These are phyloP conservation scores for Ceyx cyanopectus DNA, from an alignment of 2,113 vertebrate genomes.

Conservation along the genomic window DNA sequence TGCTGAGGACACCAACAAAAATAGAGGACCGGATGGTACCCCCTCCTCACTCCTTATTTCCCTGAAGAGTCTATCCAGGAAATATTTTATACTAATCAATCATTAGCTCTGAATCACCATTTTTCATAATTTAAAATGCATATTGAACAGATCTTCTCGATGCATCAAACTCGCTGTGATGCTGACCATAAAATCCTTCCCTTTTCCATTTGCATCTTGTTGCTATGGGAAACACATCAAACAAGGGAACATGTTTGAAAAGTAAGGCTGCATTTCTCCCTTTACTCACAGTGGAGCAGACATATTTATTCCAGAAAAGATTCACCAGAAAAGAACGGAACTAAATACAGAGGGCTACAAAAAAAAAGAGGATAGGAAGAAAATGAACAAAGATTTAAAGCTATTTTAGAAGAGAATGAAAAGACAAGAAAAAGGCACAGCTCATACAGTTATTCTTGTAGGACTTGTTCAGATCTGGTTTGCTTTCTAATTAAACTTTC, in stretches of 20 bases:
- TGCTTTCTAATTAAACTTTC: constrained; percentile 23
- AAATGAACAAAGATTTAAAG: background rate
- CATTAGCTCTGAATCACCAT: background rate
- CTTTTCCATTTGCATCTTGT: background rate
- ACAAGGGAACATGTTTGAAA: background rate
- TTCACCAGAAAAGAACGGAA: background rate
- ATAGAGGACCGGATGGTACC: background rate
- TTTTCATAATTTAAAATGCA: background rate
- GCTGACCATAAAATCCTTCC: background rate
- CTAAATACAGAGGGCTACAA: background rate
- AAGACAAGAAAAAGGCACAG: background rate
- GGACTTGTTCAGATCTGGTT: constrained; percentile 14
- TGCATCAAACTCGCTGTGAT: background rate
- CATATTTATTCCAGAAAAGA: background rate
- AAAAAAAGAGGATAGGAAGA: background rate
- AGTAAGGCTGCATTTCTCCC: background rate
- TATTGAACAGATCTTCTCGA: background rate
- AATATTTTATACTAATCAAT: background rate
- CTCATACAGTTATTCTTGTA: background rate
- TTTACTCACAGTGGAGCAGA: background rate
- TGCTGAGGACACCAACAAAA: background rate
- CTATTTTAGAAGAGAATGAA: background rate
- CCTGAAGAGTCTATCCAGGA: background rate
- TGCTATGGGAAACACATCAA: constrained; percentile 26
- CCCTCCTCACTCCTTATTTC: background rate